Conservation (phyloP, 1,140 invertebrate genomes). For the Catajapyx aquilonaris region DNA sequence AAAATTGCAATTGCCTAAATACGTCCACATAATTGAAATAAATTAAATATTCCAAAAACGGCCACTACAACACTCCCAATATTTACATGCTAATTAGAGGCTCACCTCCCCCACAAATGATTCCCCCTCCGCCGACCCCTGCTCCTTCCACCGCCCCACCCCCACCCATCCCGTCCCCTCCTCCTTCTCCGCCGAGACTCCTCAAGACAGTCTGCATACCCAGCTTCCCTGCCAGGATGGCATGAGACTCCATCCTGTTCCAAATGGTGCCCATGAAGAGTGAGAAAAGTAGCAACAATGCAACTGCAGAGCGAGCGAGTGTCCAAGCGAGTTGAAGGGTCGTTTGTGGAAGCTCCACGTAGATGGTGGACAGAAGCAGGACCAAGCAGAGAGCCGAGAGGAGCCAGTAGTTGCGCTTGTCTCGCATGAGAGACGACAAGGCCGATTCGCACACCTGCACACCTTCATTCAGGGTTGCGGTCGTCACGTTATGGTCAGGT, state of each 20-base stretch:
- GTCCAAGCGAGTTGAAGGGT: not conserved
- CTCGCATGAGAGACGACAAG: not conserved
- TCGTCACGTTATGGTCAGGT: too few species aligned
- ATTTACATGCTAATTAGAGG: too few species aligned
- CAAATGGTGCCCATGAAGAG: constrained; percentile 54
- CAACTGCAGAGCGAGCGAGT: constrained; percentile 17
- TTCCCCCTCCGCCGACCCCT: too few species aligned
- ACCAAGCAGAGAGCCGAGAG: not conserved
- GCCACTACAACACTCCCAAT: too few species aligned
- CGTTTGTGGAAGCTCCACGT: not conserved
- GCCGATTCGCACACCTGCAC: not conserved
- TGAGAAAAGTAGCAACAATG: constrained; percentile 38
- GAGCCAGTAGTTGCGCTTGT: not conserved
- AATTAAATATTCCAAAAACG: too few species aligned
- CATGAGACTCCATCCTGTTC: constrained; percentile 55
- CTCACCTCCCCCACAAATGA: too few species aligned
- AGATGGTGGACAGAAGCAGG: not conserved
- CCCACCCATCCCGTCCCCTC: too few species aligned
- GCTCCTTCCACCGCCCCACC: too few species aligned
- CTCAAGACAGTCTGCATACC: constrained; percentile 35
- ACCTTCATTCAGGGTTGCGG: too few species aligned
- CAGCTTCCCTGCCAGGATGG: constrained; percentile 40
- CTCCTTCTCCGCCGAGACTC: too few species aligned
- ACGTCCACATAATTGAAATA: too few species aligned
- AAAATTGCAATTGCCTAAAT: too few species aligned